Conservation (phyloP, 2,888 invertebrate genomes). For the Fragum whitleyi region DNA sequence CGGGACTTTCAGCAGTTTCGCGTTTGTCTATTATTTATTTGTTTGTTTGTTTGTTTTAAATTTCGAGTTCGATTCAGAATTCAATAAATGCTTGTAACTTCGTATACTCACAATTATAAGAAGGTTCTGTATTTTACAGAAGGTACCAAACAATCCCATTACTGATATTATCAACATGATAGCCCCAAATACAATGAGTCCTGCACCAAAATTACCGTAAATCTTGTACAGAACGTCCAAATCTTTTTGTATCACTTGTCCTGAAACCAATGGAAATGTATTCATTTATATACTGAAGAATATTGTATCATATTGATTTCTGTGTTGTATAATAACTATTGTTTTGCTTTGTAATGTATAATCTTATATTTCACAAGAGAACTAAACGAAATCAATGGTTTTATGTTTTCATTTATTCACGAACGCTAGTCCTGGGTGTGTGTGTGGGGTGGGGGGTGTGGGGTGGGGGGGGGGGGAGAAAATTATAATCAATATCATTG, state of each 20-base stretch:
- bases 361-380: too few relatives aligned
- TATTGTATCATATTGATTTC: not conserved
- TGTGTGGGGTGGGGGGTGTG: too few relatives aligned
- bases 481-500: too few relatives aligned
- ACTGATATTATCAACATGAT: not conserved
- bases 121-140: not conserved
- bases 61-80: too few relatives aligned
- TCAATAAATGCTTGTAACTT: too few relatives aligned
- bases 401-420: too few relatives aligned
- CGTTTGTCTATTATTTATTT: too few relatives aligned
- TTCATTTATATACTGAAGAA: not conserved
- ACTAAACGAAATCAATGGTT: too few relatives aligned
- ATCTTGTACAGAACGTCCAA: conserved; percentile 3
- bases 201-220: not conserved
- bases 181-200: not conserved
- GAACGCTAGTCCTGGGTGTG: too few relatives aligned
- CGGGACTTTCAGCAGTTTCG: too few relatives aligned
- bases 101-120: conserved; percentile 11
- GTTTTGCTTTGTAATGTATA: not conserved
- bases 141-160: not conserved
- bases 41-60: too few relatives aligned
- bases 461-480: too few relatives aligned
- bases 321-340: not conserved
- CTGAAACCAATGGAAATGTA: not conserved
- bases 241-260: not conserved